Base-by-base conservation (phyloP, 1,140 invertebrate species). In the Drosophila kikkawai region DNA sequence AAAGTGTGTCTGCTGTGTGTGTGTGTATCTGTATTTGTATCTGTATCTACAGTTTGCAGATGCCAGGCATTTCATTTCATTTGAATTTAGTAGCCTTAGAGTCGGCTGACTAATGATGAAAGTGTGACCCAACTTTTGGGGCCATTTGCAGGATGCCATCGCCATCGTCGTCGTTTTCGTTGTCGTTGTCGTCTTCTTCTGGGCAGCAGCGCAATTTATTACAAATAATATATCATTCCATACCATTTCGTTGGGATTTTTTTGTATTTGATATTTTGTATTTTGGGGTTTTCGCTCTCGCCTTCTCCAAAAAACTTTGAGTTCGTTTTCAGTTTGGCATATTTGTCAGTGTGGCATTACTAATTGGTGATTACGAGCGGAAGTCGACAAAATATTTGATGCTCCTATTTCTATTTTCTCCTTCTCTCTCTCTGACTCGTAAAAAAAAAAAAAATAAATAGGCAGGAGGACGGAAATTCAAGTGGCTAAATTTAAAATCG, bases 301-400 rank as follows among this genome's bases (percentile, higher is more conserved):
- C 29, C 29, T 22, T n/a, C 47, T 26, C 15, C 26, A 15, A 36
- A 32, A 22, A 75, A 45, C 58, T 70, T 69, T 59, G 60, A 45
- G 58, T 19, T 51, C 69, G 55, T 39, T 59, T 71, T 81, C 69
- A 53, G 65, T 64, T 71, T 83, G 80, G 79, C 87, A 79, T 84
- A 87, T 91, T 91, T 91, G 88, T 91, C 88, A 88, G 81, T 91
- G 80, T 91, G 86, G 86, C 86, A 91, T 87, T 86, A 91, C 90
- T 91, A 91, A 91, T 91, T 91, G 90, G 84, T 91, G 88, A 91
- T 91, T 91, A 91, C 90, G 90, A 91, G 82, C 82, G 84, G 90
- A 91, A 91, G 90, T 90, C 85, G 85, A 90, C 85, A 85, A 90
- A 90, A 90, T 90, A 90, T 90, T 82, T 90, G 73, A 85, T 90